Evolutionary conservation across 2,888 invertebrate species (phyloP), one percentile per base, ranked within the genome.

Genomic region (Caprella mutica): DNA sequence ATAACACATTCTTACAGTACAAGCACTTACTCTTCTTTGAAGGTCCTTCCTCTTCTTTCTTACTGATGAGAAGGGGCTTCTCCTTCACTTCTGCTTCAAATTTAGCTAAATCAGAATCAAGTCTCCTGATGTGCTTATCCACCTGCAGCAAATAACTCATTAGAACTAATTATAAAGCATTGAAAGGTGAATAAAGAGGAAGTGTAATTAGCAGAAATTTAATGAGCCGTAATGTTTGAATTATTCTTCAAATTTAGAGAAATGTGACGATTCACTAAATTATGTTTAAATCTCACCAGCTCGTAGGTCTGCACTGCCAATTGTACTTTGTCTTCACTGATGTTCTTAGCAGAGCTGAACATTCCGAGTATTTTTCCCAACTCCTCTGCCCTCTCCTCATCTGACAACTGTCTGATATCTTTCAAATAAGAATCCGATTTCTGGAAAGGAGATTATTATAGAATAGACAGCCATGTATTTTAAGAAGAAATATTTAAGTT

Each of bases 231-330:
- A n/a, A n/a, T n/a, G n/a, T n/a, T n/a, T n/a, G n/a, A n/a, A n/a
- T n/a, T n/a, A n/a, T n/a, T n/a, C n/a, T n/a, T n/a, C n/a, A n/a
- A n/a, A n/a, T n/a, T n/a, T n/a, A n/a, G n/a, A n/a, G n/a, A n/a
- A n/a, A n/a, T n/a, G n/a, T n/a, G n/a, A 12, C 19, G 3, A 3
- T 40, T 6, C 14, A 40, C 19, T 8, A 23, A 12, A 14, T 46
- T 50, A 24, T 29, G 12, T 26, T 23, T 33, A 24, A 54, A 29
- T 66, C 68, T 67, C 68, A 64, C 79, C 74, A 96, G 77, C 76
- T 98, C 97, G 71, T 98, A 98, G 0, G 96, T 96, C 76, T 96
- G 93, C 74, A 94, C 92, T 1, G 97, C 94, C 60, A 97, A 77
- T 71, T 93, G 91, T 30, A 97, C 94, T 77, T 97, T 97, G 70